phyloP scores from a whole-genome alignment of 2,797 vertebrate genomes.

The Pristis pectinata region DNA sequence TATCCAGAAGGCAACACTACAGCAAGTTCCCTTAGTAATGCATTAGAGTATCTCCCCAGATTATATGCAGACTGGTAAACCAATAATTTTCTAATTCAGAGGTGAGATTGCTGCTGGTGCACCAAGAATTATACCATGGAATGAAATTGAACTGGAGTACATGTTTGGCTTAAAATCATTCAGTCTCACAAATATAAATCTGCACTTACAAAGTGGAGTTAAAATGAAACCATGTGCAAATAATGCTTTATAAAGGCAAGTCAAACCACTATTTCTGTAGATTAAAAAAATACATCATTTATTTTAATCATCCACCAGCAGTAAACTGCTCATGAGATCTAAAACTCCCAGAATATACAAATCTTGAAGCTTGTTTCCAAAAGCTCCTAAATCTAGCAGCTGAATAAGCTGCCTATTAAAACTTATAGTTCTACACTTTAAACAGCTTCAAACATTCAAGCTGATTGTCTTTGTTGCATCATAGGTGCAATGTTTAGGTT shows the following conservation, averaged over 20 bases:
- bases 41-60: background rate
- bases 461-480: background rate
- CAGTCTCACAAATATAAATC: background rate
- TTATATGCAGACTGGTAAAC: background rate
- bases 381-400: background rate
- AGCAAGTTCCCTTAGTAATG: background rate
- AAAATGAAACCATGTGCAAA: background rate
- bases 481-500: background rate
- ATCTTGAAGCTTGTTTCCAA: background rate
- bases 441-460: background rate
- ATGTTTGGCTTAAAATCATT: background rate
- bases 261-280: background rate
- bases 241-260: background rate
- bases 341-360: background rate
- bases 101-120: background rate
- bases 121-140: background rate
- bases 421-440: background rate
- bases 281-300: background rate
- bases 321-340: background rate
- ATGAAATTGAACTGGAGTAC: background rate
- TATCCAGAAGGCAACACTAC: background rate
- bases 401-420: background rate
- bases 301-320: background rate
- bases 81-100: background rate
- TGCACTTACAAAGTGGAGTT: background rate